Percentiles rank a stretch among this genome's conserved stretches.
Conservation (phyloP, 2,797 vertebrate genomes). For the Enteromius unitaeniatus region DNA sequence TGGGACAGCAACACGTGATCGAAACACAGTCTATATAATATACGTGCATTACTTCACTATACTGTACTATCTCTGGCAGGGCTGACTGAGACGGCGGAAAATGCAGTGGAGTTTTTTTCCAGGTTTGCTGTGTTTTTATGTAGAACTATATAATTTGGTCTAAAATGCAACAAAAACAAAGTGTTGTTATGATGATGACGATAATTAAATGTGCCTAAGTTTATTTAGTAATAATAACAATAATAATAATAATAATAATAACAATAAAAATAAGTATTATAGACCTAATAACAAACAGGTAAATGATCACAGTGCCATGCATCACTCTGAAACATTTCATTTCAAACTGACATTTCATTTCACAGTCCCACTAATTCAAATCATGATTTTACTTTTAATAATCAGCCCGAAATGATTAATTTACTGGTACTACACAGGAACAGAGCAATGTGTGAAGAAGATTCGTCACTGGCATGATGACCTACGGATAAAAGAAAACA, state of each 20-base stretch:
- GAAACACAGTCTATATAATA: neutral
- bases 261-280: no score
- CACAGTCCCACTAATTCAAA: neutral
- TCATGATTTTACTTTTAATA: neutral
- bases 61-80: neutral
- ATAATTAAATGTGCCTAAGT: neutral
- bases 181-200: neutral
- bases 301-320: neutral
- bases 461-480: constrained; percentile 76
- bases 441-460: neutral
- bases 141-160: neutral
- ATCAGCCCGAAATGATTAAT: neutral
- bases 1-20: neutral
- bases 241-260: neutral
- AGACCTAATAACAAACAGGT: neutral
- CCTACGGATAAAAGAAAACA: constrained; percentile 75
- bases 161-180: neutral
- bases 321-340: neutral
- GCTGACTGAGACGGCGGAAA: neutral
- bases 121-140: neutral
- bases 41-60: neutral
- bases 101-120: neutral
- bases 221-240: neutral
- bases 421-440: neutral
- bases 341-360: neutral